phyloP scores from a whole-genome alignment of 2,888 invertebrate species.

The Spisula subtruncata region DNA sequence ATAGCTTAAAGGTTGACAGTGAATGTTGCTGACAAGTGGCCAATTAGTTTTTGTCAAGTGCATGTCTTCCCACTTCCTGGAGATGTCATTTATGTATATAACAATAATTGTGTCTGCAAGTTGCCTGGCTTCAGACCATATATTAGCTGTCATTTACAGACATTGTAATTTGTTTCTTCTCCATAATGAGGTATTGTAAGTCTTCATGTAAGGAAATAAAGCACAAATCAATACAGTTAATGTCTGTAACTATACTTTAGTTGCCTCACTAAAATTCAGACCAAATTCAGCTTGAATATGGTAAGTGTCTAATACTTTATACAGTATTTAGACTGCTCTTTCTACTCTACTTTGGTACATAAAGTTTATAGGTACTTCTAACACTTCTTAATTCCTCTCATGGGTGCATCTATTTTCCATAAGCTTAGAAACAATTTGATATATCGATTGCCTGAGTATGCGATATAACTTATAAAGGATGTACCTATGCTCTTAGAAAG shows the following conservation, averaged over 20 bases:
- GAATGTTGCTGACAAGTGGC: neutral
- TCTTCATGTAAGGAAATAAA: neutral
- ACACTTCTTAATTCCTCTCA: too few relatives aligned
- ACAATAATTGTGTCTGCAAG: neutral
- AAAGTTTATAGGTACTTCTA: too few relatives aligned
- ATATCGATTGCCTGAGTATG: too few relatives aligned
- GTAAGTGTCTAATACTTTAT: too few relatives aligned
- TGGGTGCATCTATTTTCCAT: too few relatives aligned
- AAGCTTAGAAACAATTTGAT: too few relatives aligned
- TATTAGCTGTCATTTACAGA: slow-evolving; percentile 13
- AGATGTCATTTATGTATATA: neutral
- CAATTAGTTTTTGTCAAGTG: neutral
- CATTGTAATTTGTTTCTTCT: neutral
- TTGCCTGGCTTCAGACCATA: neutral
- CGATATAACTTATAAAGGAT: too few relatives aligned
- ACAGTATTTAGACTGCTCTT: too few relatives aligned
- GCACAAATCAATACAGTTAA: neutral
- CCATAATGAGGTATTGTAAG: neutral
- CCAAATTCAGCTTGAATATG: too few relatives aligned
- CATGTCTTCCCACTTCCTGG: neutral
- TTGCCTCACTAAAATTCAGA: too few relatives aligned
- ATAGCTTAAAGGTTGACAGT: neutral
- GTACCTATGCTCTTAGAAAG: too few relatives aligned
- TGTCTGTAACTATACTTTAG: neutral
- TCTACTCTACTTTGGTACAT: too few relatives aligned